Evolutionary conservation across 37 sponge, comb jelly and placozoan genomes (phyloP).

Genomic region (Chondrosia reniformis): DNA sequence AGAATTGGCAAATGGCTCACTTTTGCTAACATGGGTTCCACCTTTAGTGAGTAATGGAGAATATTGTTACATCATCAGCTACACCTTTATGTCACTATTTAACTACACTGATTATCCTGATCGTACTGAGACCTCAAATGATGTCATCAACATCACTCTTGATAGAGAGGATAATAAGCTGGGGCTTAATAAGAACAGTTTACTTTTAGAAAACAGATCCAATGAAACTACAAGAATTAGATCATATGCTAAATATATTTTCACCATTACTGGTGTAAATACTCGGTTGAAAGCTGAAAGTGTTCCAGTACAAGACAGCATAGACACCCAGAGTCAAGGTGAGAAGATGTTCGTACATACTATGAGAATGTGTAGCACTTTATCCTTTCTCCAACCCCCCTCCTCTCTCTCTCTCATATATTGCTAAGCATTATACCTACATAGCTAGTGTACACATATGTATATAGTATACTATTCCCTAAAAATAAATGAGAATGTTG

Average conservation of each 20-base stretch:
- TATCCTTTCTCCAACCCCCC: too few species aligned
- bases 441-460: too few species aligned
- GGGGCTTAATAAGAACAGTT: neutral
- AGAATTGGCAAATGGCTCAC: neutral
- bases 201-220: neutral
- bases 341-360: too few species aligned
- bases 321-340: too few species aligned
- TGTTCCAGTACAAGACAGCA: too few species aligned
- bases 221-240: neutral
- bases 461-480: too few species aligned
- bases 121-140: neutral
- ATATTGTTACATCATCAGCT: neutral
- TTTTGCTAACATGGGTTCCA: neutral
- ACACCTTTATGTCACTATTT: neutral
- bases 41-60: constrained; percentile 6
- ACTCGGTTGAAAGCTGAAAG: too few species aligned
- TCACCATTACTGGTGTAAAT: neutral
- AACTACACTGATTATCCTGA: neutral
- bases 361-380: too few species aligned
- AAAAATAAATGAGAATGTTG: too few species aligned
- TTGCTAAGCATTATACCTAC: too few species aligned
- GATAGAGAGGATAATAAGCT: too few species aligned
- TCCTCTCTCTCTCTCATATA: too few species aligned
- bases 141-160: neutral
- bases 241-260: neutral